Conservation (phyloP, 2,888 invertebrate genomes). For the Callosobruchus maculatus region DNA sequence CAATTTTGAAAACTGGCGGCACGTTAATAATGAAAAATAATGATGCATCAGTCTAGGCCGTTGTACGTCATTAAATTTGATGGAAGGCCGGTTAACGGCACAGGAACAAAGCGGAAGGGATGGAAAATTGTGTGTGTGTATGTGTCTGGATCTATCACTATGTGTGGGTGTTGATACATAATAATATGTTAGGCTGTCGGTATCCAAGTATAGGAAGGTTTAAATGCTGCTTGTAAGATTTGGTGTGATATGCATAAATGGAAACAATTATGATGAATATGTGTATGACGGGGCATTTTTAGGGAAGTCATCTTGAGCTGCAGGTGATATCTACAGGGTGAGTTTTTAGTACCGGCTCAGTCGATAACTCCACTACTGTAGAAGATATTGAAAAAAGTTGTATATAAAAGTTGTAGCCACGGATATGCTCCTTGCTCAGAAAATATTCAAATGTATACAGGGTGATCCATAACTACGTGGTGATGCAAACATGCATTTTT, state of each 20-base stretch:
- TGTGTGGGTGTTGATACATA: background rate
- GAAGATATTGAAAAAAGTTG: too few species aligned
- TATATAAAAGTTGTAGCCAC: too few species aligned
- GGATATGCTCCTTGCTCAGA: too few species aligned
- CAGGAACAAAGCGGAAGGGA: conserved; percentile 19
- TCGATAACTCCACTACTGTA: too few species aligned
- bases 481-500: too few species aligned
- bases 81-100: conserved; percentile 38
- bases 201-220: background rate
- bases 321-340: too few species aligned
- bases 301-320: too few species aligned
- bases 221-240: background rate
- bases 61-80: conserved; percentile 48
- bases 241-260: background rate
- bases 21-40: conserved; percentile 50
- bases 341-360: too few species aligned
- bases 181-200: background rate
- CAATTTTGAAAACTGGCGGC: conserved; percentile 47
- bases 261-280: too few species aligned
- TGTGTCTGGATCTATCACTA: background rate
- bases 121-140: conserved; percentile 2
- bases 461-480: too few species aligned
- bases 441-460: too few species aligned
- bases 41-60: conserved; percentile 45
- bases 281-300: too few species aligned